phyloP scores from a whole-genome alignment of 2,888 invertebrate genomes.

The Ellobium chinense region DNA sequence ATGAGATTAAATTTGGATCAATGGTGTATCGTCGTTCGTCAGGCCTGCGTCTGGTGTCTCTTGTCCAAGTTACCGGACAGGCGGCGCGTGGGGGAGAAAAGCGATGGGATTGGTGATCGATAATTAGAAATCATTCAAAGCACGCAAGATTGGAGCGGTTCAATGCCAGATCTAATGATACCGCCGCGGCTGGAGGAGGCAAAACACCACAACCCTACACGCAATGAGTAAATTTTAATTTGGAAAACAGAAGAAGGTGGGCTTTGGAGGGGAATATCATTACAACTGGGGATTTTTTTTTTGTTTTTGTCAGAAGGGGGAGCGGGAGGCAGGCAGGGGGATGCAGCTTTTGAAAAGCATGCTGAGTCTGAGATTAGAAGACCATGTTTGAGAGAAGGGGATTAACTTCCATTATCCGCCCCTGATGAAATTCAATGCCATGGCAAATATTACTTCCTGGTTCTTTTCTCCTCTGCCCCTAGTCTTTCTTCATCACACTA shows the following conservation, averaged over 20 bases:
- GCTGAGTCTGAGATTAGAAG: no score
- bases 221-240: constrained; percentile 16
- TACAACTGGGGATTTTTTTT: no score
- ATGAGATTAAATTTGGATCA: constrained; percentile 27
- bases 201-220: background rate
- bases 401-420: no score
- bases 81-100: background rate
- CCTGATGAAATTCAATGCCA: no score
- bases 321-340: no score
- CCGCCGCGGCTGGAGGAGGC: background rate
- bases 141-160: constrained; percentile 7
- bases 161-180: constrained; percentile 25
- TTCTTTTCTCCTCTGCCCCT: no score
- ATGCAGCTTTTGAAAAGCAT: no score
- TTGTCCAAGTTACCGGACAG: background rate
- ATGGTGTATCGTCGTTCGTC: constrained; percentile 5
- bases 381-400: no score
- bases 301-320: no score
- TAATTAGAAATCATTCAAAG: constrained; percentile 10
- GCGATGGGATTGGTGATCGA: constrained; percentile 1
- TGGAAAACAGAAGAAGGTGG: constrained; percentile 28
- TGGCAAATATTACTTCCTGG: no score
- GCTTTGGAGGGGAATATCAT: no score
- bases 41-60: background rate
- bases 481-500: no score